Percentiles rank a stretch among this genome's conserved stretches.
Evolutionary conservation across 2,797 vertebrate species (phyloP).

Genomic region (Notolabrus celidotus): DNA sequence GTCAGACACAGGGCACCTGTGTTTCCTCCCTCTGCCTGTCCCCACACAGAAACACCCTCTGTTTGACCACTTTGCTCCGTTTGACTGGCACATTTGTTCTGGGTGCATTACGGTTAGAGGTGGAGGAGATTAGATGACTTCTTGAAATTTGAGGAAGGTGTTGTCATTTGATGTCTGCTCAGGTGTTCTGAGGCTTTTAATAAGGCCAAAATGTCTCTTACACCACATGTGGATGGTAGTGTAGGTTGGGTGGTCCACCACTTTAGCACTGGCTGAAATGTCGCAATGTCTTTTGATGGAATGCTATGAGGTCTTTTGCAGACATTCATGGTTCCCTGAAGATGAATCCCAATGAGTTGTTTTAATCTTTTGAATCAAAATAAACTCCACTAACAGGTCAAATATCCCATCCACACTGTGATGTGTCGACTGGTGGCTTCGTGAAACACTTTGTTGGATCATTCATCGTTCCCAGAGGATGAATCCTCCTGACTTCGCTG

Average conservation of each 20-base stretch:
- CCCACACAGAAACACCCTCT: slow-evolving; percentile 70
- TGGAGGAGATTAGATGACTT: slow-evolving; percentile 66
- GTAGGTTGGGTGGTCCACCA: neutral
- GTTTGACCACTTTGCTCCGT: slow-evolving; percentile 72
- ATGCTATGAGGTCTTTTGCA: no score
- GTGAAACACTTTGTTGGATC: no score
- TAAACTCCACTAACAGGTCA: neutral
- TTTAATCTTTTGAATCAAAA: neutral
- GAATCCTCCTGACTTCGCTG: no score
- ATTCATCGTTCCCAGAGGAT: neutral
- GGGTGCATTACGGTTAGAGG: slow-evolving; percentile 64
- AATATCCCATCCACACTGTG: neutral
- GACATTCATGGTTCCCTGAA: neutral
- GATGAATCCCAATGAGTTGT: neutral
- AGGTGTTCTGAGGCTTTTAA: slow-evolving; percentile 51
- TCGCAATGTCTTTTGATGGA: no score
- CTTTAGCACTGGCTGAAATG: no score
- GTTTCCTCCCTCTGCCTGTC: slow-evolving; percentile 58
- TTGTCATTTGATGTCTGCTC: slow-evolving; percentile 66
- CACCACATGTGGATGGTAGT: neutral
- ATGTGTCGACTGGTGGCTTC: no score
- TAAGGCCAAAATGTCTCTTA: slow-evolving; percentile 17
- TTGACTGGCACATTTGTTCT: slow-evolving; percentile 78
- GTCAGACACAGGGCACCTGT: slow-evolving; percentile 81
- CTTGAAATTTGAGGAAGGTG: slow-evolving; percentile 71